Evolutionary conservation across 2,797 vertebrate genomes (phyloP).

Genomic region (Coracias cyanogaster): DNA sequence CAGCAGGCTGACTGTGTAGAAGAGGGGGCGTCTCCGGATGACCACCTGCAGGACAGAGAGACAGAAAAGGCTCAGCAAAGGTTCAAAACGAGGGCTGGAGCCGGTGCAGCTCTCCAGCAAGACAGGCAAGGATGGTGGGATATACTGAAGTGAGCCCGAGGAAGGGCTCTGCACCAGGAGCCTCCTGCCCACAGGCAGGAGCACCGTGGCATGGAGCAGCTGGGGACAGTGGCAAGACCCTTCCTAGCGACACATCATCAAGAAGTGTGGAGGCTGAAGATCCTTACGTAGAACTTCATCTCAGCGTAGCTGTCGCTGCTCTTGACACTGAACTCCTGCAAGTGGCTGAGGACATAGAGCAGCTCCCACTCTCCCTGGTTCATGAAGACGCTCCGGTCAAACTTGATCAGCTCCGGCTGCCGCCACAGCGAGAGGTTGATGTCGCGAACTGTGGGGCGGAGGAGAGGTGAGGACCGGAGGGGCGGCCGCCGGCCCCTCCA

Average conservation of each 20-base stretch:
- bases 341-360: conserved; percentile 88
- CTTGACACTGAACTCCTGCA: conserved; percentile 90
- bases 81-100: neutral
- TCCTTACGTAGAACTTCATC: conserved; percentile 94
- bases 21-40: conserved; percentile 93
- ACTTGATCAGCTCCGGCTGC: conserved; percentile 87
- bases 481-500: neutral
- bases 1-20: conserved; percentile 93
- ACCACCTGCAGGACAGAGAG: conserved; percentile 84
- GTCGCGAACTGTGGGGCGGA: conserved; percentile 85
- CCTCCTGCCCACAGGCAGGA: neutral
- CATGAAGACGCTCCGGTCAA: conserved; percentile 92
- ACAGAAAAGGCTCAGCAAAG: neutral
- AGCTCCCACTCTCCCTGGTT: conserved; percentile 99
- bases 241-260: rapidly evolving
- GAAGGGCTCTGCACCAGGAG: neutral
- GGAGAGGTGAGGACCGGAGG: neutral
- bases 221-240: too few species aligned
- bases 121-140: neutral
- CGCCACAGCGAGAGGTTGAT: conserved; percentile 96
- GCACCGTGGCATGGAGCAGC: neutral
- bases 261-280: rapidly evolving
- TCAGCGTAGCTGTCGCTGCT: conserved; percentile 87
- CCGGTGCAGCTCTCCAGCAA: neutral
- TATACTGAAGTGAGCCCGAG: neutral